Conservation (phyloP, 2,797 vertebrate genomes). For the Epinephelus malabaricus region DNA sequence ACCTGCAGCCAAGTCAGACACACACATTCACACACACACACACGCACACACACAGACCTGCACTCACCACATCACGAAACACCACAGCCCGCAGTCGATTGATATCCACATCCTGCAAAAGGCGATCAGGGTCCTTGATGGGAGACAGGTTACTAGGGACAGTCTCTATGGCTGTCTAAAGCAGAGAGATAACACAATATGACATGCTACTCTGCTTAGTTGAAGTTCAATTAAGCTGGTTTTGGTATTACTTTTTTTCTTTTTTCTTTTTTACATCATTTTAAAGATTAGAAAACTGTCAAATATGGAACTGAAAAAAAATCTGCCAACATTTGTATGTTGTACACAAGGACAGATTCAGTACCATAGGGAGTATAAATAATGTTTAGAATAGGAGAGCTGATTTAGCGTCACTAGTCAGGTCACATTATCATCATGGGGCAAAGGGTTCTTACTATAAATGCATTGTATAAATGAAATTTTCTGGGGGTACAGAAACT, state of each 20-base stretch:
- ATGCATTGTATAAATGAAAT: background rate
- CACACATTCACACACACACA: constrained; percentile 34
- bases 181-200: constrained; percentile 65
- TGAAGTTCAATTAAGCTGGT: background rate
- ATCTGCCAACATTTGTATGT: background rate
- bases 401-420: background rate
- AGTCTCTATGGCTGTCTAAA: constrained; percentile 90
- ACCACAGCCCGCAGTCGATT: constrained; percentile 97
- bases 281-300: background rate
- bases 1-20: constrained; percentile 9
- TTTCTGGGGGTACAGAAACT: background rate
- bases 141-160: constrained; percentile 91
- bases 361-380: background rate
- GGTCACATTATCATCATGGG: background rate
- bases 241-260: background rate
- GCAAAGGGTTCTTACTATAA: background rate
- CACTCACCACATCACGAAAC: constrained; percentile 97
- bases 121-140: constrained; percentile 95
- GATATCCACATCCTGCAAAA: constrained; percentile 98
- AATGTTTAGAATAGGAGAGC: background rate
- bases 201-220: constrained; percentile 37
- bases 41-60: background rate
- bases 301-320: background rate
- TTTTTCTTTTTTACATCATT: background rate
- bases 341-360: constrained; percentile 2